Conservation (phyloP, 1,140 invertebrate genomes). For the Drosophila orosa region DNA sequence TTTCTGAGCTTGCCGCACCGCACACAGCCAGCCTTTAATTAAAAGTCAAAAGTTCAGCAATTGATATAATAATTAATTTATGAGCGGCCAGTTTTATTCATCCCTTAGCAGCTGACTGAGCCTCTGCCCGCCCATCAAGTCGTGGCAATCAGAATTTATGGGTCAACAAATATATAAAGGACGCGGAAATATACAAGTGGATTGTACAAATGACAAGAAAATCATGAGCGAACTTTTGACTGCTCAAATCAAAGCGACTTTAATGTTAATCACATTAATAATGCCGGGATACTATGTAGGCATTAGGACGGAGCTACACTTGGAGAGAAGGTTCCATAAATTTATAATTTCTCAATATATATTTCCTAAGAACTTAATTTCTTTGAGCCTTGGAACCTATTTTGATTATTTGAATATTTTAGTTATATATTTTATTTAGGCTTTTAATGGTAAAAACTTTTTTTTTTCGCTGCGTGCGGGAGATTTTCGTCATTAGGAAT, state of each 20-base stretch:
- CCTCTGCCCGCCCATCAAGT: not conserved
- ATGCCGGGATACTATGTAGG: not conserved
- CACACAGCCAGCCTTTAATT: conserved; percentile 56
- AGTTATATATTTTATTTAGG: too few relatives aligned
- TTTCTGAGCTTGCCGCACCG: conserved; percentile 1
- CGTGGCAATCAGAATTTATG: conserved; percentile 38
- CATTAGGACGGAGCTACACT: conserved; percentile 5
- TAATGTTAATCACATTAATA: conserved; percentile 44
- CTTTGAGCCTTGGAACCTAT: not conserved
- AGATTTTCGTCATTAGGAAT: conserved; percentile 46
- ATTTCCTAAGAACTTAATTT: too few relatives aligned
- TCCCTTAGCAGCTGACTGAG: conserved; percentile 17
- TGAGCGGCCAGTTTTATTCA: conserved; percentile 48
- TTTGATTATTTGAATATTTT: not conserved
- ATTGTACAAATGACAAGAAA: conserved; percentile 21
- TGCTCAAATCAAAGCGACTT: conserved; percentile 34
- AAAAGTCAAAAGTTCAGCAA: conserved; percentile 76
- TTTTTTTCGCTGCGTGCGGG: conserved; percentile 1
- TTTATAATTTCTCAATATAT: not conserved
- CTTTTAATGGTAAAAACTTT: not conserved
- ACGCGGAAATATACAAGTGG: not conserved
- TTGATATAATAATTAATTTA: conserved; percentile 78
- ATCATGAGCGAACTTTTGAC: conserved; percentile 14
- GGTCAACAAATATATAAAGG: conserved; percentile 26
- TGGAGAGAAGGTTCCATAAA: not conserved